A percentile compares a stretch with the other conserved stretches of the same genome.
Evolutionary conservation across 2,113 vertebrate species (phyloP).

Genomic region (Corythaeola cristata): DNA sequence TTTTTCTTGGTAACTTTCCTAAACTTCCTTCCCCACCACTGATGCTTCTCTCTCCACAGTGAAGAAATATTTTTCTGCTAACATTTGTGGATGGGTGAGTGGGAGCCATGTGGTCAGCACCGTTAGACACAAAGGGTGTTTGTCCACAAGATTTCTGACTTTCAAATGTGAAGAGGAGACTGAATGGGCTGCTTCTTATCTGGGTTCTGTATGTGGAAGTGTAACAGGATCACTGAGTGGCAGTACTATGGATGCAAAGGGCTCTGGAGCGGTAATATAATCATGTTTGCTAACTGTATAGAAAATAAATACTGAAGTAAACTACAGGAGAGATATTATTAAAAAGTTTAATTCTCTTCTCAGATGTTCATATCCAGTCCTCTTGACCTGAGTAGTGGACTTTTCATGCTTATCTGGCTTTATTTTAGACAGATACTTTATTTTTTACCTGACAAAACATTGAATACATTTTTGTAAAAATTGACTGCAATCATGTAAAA

Average conservation of each 20-base stretch:
- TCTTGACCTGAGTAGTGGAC: not conserved
- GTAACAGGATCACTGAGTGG: not conserved
- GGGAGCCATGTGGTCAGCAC: not conserved
- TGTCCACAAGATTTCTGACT: constrained; percentile 4
- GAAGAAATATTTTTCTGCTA: not conserved
- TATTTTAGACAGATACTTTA: not conserved
- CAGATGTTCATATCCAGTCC: not conserved
- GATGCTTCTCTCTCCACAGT: not conserved
- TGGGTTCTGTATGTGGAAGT: not conserved
- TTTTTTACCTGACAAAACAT: not conserved
- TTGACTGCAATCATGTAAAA: constrained; percentile 16
- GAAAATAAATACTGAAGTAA: constrained; percentile 8
- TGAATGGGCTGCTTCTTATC: not conserved
- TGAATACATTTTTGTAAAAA: not conserved
- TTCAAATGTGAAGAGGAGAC: not conserved
- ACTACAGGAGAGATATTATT: not conserved
- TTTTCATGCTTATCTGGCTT: not conserved
- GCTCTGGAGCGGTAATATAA: not conserved
- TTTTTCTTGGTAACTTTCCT: constrained; percentile 1
- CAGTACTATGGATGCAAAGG: not conserved
- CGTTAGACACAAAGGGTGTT: not conserved
- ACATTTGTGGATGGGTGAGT: not conserved
- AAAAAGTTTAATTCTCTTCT: not conserved
- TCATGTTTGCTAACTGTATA: not conserved
- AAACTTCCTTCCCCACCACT: not conserved